Evolutionary conservation across 2,113 vertebrate species (phyloP).

Genomic region (Lethenteron reissneri): DNA sequence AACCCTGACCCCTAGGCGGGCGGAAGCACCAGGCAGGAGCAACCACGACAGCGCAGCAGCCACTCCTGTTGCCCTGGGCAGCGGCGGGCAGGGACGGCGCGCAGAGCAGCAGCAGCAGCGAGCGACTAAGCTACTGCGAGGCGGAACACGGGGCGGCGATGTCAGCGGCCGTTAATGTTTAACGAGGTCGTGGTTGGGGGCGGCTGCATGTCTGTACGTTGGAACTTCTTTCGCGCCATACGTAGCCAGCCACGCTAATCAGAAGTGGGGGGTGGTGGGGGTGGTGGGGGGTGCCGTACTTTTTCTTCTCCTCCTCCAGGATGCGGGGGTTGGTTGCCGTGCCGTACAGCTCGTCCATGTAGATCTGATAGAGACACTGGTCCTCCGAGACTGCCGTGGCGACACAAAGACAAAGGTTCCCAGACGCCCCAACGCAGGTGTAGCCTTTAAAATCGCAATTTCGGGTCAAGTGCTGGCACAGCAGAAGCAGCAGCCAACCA

Average conservation of each 20-base stretch:
- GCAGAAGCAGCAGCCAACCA: not conserved
- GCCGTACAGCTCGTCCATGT: slow-evolving; percentile 73
- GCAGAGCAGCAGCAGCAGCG: no score
- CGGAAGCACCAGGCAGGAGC: no score
- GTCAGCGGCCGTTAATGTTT: no score
- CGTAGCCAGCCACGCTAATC: not conserved
- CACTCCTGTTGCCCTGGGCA: no score
- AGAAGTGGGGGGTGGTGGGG: not conserved
- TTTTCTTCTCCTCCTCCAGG: slow-evolving; percentile 80
- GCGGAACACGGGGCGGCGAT: no score
- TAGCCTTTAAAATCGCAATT: not conserved
- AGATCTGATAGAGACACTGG: slow-evolving; percentile 88
- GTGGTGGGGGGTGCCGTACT: slow-evolving; percentile 30
- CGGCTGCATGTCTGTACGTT: no score
- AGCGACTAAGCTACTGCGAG: no score
- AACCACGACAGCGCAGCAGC: no score
- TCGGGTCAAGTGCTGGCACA: not conserved
- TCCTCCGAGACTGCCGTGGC: slow-evolving; percentile 58
- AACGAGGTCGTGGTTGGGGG: no score
- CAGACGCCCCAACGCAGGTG: not conserved
- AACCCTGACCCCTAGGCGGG: no score
- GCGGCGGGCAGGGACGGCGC: no score
- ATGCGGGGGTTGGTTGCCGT: slow-evolving; percentile 54
- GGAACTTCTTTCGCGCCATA: no score
- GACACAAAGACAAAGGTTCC: not conserved